Conservation (phyloP, 2,888 invertebrate species). For the Atrina japonica region DNA sequence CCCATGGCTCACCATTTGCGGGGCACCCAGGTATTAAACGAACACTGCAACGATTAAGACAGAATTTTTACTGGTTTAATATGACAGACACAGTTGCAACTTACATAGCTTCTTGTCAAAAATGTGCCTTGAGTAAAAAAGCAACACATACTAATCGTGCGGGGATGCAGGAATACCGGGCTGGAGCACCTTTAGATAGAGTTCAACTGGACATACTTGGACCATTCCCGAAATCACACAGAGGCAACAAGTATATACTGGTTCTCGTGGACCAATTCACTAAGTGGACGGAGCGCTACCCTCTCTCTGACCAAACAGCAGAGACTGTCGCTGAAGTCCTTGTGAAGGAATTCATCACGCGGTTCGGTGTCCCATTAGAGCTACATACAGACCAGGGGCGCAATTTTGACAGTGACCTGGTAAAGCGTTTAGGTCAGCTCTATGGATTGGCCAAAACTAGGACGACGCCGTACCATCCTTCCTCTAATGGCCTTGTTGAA, state of each 20-base stretch:
- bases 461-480: too few relatives aligned
- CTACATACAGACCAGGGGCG: conserved; percentile 44
- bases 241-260: conserved; percentile 29
- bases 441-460: conserved; percentile 33
- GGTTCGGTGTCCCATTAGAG: conserved; percentile 44
- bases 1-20: neutral
- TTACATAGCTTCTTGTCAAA: too few relatives aligned
- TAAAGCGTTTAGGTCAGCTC: conserved; percentile 23
- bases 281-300: conserved; percentile 36
- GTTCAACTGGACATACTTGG: conserved; percentile 37
- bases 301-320: conserved; percentile 35
- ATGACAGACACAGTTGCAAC: too few relatives aligned
- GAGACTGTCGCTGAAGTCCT: conserved; percentile 20
- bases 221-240: conserved; percentile 18
- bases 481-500: conserved; percentile 31
- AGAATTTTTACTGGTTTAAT: too few relatives aligned
- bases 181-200: conserved; percentile 83
- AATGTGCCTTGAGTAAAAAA: too few relatives aligned
- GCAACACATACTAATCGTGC: too few relatives aligned
- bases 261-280: conserved; percentile 41
- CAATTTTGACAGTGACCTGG: conserved; percentile 36
- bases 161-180: conserved; percentile 85
- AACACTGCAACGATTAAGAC: neutral
- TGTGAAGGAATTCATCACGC: conserved; percentile 14
- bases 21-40: conserved; percentile 16